Conservation (phyloP, 2,888 invertebrate species). For the Dione vanillae region DNA sequence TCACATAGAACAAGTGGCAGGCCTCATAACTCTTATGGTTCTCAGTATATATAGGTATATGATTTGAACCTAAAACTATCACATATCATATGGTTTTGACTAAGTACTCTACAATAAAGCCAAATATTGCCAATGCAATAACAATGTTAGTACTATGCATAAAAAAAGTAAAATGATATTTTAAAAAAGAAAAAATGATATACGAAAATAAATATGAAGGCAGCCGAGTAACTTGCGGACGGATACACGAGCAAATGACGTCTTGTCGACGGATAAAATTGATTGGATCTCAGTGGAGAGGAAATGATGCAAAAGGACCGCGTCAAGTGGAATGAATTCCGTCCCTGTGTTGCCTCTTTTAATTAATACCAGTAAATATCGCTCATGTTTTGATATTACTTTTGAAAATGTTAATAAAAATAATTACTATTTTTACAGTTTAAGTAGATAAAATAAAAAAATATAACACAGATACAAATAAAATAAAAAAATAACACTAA, state of each 20-base stretch:
- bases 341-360: slow-evolving; percentile 41
- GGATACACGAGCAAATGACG: slow-evolving; percentile 39
- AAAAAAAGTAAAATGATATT: not conserved
- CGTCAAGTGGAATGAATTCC: slow-evolving; percentile 49
- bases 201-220: slow-evolving; percentile 5
- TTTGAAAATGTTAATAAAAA: not conserved
- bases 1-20: too few relatives aligned
- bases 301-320: slow-evolving; percentile 67
- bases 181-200: not conserved
- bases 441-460: too few relatives aligned
- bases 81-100: too few relatives aligned
- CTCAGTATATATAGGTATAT: too few relatives aligned
- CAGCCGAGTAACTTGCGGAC: slow-evolving; percentile 28
- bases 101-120: too few relatives aligned
- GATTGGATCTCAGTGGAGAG: slow-evolving; percentile 67
- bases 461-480: too few relatives aligned
- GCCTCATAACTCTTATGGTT: too few relatives aligned
- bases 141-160: not conserved
- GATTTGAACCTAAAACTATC: too few relatives aligned
- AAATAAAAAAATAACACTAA: too few relatives aligned
- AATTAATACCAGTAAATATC: slow-evolving; percentile 41
- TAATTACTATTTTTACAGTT: too few relatives aligned
- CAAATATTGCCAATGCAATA: too few relatives aligned
- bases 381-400: slow-evolving; percentile 24
- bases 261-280: slow-evolving; percentile 55